Evolutionary conservation across 2,888 invertebrate species (phyloP).

Genomic region (Pristionchus arcanus): DNA sequence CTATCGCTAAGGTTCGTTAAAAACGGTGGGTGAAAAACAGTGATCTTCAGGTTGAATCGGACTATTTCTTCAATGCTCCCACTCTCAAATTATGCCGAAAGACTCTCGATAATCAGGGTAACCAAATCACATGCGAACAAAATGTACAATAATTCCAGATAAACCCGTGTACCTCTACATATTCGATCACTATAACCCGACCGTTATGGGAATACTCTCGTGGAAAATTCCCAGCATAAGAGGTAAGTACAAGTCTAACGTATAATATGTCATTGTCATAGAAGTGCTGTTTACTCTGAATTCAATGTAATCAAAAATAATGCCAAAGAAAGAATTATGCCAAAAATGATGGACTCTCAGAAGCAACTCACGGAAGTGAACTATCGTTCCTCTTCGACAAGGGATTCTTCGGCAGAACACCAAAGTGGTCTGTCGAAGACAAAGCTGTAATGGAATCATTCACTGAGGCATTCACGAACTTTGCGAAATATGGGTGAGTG

Average conservation of each 20-base stretch:
- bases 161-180: neutral
- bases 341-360: neutral
- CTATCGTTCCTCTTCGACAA: neutral
- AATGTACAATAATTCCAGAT: neutral
- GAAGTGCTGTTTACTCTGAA: no score
- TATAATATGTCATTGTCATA: no score
- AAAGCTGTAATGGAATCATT: neutral
- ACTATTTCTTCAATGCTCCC: neutral
- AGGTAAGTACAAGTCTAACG: neutral
- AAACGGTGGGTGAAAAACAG: neutral
- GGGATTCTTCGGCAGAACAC: neutral
- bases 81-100: neutral
- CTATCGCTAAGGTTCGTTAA: neutral
- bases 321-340: no score
- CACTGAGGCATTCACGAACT: neutral
- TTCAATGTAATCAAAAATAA: no score
- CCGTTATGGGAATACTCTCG: neutral
- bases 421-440: neutral
- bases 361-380: slow-evolving; percentile 1
- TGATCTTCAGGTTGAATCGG: neutral
- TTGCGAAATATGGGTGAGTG: neutral
- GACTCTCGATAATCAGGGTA: neutral
- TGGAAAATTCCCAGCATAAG: neutral
- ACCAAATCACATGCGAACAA: neutral
- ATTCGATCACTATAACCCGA: neutral